phyloP scores from a whole-genome alignment of 2,888 invertebrate genomes.

The Anoplius nigerrimus region DNA sequence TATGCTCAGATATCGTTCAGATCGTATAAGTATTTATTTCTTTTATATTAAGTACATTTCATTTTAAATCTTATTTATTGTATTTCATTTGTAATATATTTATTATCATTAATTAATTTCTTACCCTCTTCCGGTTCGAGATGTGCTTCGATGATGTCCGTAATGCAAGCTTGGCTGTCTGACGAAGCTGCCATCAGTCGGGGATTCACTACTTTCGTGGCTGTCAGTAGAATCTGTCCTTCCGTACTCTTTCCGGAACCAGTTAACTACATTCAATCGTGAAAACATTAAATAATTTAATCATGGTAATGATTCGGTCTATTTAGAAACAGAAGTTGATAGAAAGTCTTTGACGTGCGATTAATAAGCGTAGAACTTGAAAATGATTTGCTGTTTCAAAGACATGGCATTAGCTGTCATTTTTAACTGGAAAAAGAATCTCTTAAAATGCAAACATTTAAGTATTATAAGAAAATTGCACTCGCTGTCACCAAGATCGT shows the following conservation, averaged over 20 bases:
- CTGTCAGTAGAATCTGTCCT: constrained; percentile 77
- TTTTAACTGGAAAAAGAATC: no score
- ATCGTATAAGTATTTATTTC: not conserved
- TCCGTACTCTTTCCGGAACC: constrained; percentile 78
- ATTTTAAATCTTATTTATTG: constrained; percentile 6
- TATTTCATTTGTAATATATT: constrained; percentile 17
- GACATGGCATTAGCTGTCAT: no score
- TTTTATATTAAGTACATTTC: no score
- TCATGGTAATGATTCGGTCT: no score
- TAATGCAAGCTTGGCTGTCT: constrained; percentile 76
- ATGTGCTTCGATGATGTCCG: constrained; percentile 67
- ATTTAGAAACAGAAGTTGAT: no score
- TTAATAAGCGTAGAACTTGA: no score
- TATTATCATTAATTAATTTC: constrained; percentile 20
- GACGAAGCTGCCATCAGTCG: constrained; percentile 76
- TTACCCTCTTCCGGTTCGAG: constrained; percentile 67
- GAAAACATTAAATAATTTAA: no score
- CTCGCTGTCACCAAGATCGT: no score
- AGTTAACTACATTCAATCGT: constrained; percentile 74
- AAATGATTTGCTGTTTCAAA: no score
- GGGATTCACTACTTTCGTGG: constrained; percentile 77
- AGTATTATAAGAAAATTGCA: no score
- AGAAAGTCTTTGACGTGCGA: no score
- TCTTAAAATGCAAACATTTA: no score
- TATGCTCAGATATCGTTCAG: constrained; percentile 5